Conservation (phyloP, 2,797 vertebrate species). For the Channa striata region DNA sequence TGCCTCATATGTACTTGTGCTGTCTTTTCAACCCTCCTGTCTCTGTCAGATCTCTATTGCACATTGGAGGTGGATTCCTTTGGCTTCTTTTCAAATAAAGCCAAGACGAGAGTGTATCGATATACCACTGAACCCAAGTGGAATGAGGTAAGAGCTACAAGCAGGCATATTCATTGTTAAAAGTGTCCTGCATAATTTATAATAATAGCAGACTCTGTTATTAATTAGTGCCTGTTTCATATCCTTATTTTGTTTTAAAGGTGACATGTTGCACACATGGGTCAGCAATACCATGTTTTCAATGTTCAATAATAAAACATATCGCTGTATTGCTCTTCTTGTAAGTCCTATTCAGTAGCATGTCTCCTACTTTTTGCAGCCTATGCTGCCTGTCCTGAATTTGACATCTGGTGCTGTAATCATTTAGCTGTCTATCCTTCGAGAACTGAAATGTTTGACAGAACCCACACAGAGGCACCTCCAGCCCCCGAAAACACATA, state of each 20-base stretch:
- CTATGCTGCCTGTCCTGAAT: conserved; percentile 21
- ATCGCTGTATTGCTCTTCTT: neutral
- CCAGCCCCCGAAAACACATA: conserved; percentile 23
- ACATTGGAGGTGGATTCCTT: conserved; percentile 98
- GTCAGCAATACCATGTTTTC: neutral
- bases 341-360: neutral
- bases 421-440: conserved; percentile 13
- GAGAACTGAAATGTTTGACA: conserved; percentile 11
- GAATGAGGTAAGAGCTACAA: conserved; percentile 90
- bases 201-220: neutral
- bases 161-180: neutral
- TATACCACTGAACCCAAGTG: conserved; percentile 97
- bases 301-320: neutral
- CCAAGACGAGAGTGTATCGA: conserved; percentile 96
- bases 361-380: neutral
- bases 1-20: neutral
- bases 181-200: neutral
- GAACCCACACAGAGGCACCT: conserved; percentile 31
- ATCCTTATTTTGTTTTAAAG: too few species aligned
- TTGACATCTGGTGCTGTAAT: conserved; percentile 59
- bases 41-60: conserved; percentile 92
- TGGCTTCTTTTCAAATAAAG: conserved; percentile 97
- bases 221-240: too few species aligned
- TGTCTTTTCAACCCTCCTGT: neutral
- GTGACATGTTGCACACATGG: neutral